Base-by-base conservation (phyloP, 2,797 vertebrate species). In the Arvicola amphibius region DNA sequence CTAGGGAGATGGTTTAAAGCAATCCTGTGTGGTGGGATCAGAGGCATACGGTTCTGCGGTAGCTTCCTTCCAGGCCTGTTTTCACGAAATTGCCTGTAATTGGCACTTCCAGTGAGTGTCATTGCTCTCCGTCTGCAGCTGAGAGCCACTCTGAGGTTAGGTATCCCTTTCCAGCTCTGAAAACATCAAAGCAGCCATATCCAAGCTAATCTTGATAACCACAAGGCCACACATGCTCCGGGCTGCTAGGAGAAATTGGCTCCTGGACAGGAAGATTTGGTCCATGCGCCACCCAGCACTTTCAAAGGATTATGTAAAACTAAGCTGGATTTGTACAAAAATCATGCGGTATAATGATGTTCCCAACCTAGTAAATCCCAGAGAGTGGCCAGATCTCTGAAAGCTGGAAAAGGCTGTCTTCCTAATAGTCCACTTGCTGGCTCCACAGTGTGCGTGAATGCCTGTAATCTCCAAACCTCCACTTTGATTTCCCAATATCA, bases 261-360 rank as follows among this genome's bases (percentile, higher is more conserved):
- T 95, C 94, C 91, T 79, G 74, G 48, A 65, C 46, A 27, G 83
- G 43, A 95, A 91, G 91, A 95, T 91, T 94, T 73, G 76, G 91
- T 85, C 79, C 16, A 14, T 46, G 86, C 90, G 91, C 43, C 78
- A 84, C 69, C 69, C 59, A 78, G 40, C 25, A 14, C 91, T 96
- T 92, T 59, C 76, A 79, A 43, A 34, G 77, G 53, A 92, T 96
- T 86, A 27, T 91, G 69, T 89, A 83, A 96, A 89, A 65, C 88
- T 77, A 91, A 91, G 77, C 74, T 76, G 53, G 59, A 79, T 89
- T 97, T 89, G 51, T 83, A 34, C 40, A 92, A 88, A 93, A 95
- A 69, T 61, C 83, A 94, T 69, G 14, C 1, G 4, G 25, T 37
- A 63, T 16, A 85, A 81, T 63, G 69, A 86, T 34, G 43, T 63